Evolutionary conservation across 2,113 vertebrate species (phyloP), one percentile per base, ranked within the genome.

Genomic region (Clarias gariepinus): DNA sequence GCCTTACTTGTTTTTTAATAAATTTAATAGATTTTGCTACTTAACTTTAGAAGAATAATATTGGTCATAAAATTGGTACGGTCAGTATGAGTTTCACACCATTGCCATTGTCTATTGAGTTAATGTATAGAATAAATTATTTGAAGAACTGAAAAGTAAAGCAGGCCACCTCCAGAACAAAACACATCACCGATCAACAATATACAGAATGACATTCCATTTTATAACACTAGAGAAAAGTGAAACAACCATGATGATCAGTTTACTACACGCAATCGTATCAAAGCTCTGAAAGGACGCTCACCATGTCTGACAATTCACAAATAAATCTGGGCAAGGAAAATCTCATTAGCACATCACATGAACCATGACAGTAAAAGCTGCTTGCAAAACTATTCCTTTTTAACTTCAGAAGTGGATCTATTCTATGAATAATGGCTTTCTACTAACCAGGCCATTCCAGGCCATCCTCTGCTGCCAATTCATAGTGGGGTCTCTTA

Each of bases 341-440:
- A 85, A 84, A 63, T 84, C 68, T 74, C 33, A 84, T 85, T 47
- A 76, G 33, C 58, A 58, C 57, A 85, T 85, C 57, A 52, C 60
- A 78, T 64, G 84, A 64, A 78, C 58, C 73, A 78, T 64, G 73
- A 78, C 60, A 6, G n/a, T 3, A 64, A 85, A 85, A 77, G 71
- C 71, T 77, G 71, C 21, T 55, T 25, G 52, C 28, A 64, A 28
- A 57, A 30, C 52, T 79, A 36, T 33, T 30, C 19, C 68, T 23
- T 30, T 21, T 33, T 23, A 21, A 25, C 58, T 13, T 41, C 30
- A 8, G 16, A 58, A 81, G 57, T 41, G 30, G 78, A 36, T 60
- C 57, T 21, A 25, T 33, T 81, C 36, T 23, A 7, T 36, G 57
- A 61, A 61, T 3, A 61, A 25, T 8, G n/a, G n/a, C 15, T 68